Evolutionary conservation across 2,113 vertebrate species (phyloP).

Genomic region (Psammodynastes pulverulentus): DNA sequence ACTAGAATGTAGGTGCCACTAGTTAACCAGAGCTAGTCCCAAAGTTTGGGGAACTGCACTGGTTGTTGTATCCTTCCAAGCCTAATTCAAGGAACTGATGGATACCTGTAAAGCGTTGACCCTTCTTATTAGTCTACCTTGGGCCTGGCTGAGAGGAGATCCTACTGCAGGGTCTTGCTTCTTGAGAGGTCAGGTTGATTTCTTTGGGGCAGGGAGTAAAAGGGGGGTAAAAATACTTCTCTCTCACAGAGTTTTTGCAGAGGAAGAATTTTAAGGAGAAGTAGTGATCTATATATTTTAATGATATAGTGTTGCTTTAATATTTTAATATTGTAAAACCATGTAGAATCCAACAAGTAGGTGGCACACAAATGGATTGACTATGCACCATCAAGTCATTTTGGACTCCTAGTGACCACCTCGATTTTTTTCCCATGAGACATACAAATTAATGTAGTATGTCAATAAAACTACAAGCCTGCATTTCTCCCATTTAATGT

Average conservation of each 20-base stretch:
- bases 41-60: neutral
- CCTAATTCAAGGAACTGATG: neutral
- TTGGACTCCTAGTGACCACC: neutral
- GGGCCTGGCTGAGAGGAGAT: neutral
- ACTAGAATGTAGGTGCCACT: neutral
- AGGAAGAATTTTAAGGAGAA: neutral
- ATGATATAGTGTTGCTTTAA: neutral
- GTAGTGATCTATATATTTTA: neutral
- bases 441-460: neutral
- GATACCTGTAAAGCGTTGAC: neutral
- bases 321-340: neutral
- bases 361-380: neutral
- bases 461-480: neutral
- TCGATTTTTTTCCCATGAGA: neutral
- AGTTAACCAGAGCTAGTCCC: neutral
- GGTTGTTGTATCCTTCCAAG: neutral
- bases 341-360: neutral
- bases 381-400: neutral
- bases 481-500: neutral
- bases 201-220: neutral
- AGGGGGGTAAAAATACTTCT: neutral
- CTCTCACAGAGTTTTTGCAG: neutral
- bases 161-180: neutral
- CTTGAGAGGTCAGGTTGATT: neutral
- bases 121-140: neutral